phyloP scores from a whole-genome alignment of 1,140 invertebrate species.

The Helicoverpa armigera region DNA sequence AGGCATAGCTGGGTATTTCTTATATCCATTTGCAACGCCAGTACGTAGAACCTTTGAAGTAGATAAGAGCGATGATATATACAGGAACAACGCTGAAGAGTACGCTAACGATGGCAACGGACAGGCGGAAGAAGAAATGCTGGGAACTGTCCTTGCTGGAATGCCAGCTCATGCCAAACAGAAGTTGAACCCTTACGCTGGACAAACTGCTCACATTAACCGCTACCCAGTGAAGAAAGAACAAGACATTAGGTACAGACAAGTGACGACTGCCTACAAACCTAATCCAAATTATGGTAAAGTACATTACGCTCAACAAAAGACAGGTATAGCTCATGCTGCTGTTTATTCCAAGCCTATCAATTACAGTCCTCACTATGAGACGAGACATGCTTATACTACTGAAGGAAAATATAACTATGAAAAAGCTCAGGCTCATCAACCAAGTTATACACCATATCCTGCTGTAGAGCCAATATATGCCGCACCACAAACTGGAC shows the following conservation, averaged over 20 bases:
- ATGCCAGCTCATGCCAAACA: constrained; percentile 87
- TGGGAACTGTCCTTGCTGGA: constrained; percentile 91
- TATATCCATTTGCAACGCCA: constrained; percentile 90
- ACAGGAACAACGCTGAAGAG: constrained; percentile 89
- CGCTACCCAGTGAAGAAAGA: constrained; percentile 82
- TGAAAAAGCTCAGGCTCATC: constrained; percentile 61
- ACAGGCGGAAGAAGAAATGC: constrained; percentile 91
- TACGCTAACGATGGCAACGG: constrained; percentile 88
- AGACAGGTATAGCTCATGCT: constrained; percentile 83
- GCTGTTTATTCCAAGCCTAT: constrained; percentile 81
- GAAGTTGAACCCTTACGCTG: constrained; percentile 82
- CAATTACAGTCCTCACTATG: constrained; percentile 78
- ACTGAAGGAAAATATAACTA: constrained; percentile 72
- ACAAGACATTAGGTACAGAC: constrained; percentile 82
- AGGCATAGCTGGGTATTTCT: constrained; percentile 91
- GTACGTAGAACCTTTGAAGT: constrained; percentile 90
- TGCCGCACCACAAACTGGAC: constrained; percentile 74
- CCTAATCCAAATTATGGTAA: constrained; percentile 77
- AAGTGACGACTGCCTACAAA: constrained; percentile 77
- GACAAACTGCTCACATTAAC: constrained; percentile 75
- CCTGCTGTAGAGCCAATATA: constrained; percentile 83
- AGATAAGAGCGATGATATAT: constrained; percentile 88
- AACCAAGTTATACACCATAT: constrained; percentile 70
- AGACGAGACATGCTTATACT: constrained; percentile 78
- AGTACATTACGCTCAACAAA: constrained; percentile 80